phyloP scores from a whole-genome alignment of 2,113 vertebrate genomes.

The Calidris pugnax region DNA sequence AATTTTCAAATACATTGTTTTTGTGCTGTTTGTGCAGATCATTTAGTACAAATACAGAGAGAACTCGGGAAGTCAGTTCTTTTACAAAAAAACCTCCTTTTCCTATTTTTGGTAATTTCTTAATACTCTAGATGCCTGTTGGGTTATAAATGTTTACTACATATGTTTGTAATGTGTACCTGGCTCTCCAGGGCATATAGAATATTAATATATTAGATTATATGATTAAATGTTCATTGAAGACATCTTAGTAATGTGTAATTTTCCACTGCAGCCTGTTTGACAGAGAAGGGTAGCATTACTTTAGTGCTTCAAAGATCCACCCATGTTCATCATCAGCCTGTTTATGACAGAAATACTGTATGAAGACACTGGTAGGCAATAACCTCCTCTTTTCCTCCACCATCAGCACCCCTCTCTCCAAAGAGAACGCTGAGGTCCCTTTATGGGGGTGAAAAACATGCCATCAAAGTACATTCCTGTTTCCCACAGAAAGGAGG shows the following conservation, averaged over 20 bases:
- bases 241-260: not conserved
- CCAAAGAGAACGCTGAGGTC: not conserved
- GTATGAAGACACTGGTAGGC: not conserved
- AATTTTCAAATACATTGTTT: not conserved
- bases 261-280: not conserved
- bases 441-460: not conserved
- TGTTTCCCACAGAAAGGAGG: constrained; percentile 8
- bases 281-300: not conserved
- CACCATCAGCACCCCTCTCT: not conserved
- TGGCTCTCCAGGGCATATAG: not conserved
- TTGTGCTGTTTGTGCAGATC: not conserved
- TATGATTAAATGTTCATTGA: not conserved
- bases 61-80: not conserved
- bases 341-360: not conserved
- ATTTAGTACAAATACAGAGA: not conserved
- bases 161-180: not conserved
- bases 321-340: not conserved
- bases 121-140: not conserved
- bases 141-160: not conserved
- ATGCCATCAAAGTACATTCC: not conserved
- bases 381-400: not conserved
- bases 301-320: not conserved
- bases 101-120: not conserved
- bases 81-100: not conserved
- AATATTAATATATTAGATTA: not conserved